Base-by-base conservation (phyloP, 2,888 invertebrate species). In the Xylota segnis region DNA sequence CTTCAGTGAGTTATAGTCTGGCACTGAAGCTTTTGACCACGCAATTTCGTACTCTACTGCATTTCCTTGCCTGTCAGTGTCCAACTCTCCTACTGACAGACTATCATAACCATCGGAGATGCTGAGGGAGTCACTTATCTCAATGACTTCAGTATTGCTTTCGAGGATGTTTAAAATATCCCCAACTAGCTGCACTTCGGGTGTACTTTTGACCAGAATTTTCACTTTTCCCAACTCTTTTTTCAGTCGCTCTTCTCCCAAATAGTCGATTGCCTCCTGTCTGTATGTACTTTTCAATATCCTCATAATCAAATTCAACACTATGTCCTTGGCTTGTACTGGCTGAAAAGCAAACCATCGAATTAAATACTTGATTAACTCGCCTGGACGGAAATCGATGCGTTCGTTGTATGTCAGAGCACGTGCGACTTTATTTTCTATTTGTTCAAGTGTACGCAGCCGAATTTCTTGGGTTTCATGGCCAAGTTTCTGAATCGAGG, bases 311-410 rank as follows among this genome's bases (percentile, higher is more conserved):
- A 92, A 77, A 5, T 89, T 68, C 34, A 92, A 87, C 0, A 92
- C 91, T 14, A 78, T 88, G 43, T 90, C 90, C 5, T 89, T 83
- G 23, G 89, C 89, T n/a, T 83, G 70, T 0, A 88, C 50, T 0
- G 92, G 92, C 37, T 88, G 84, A 56, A 83, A 88, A 0, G 89
- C 90, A 83, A 92, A 92, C 92, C 92, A 92, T 23, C 90, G 89
- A 16, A 92, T 91, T 9, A 92, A 82, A 63, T 91, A 90, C 81
- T 91, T 92, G 2, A 91, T 88, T n/a, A 92, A 87, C 65, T 89
- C 84, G 12, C 89, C 89, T 0, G 91, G 89, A 71, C 90, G 90
- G 34, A 92, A 90, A 23, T 88, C 88, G 0, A 91, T 88, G 34
- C n/a, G 40, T 81, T 90, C 89, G 58, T 89, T 88, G 59, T 90